Base-by-base conservation (phyloP, 2,113 vertebrate species). In the Cinclus cinclus region DNA sequence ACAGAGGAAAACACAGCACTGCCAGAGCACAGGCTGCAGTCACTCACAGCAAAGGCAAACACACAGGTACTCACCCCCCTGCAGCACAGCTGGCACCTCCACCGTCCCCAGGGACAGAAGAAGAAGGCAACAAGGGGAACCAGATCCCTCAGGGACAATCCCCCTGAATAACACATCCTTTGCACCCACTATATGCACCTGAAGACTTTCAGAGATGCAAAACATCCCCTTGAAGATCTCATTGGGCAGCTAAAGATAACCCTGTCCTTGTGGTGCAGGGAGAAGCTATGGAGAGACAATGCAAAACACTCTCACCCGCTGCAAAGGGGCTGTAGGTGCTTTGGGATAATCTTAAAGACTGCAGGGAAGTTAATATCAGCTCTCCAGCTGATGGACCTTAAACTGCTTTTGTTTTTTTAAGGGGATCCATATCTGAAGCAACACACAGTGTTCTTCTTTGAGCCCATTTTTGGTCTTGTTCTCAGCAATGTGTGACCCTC, bases 11-110 rank as follows among this genome's bases (percentile, higher is more conserved):
- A 30, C 16, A 14, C 30, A 49, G 25, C 24, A 53, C 13, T 6
- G 28, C 30, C 27, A 0, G 0, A 46, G 27, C 27, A 21, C 35
- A 52, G 53, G n/a, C 30, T 15, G 5, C 35, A 31, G 9, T 1
- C 39, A 2, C n/a, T 11, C 60, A 31, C 15, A 1, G 31, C 5
- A 3, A 1, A 81, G 17, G 10, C 23, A 49, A 52, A 28, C 3
- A 2, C 65, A 23, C 9, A 31, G 42, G 14, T 4, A 22, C 64
- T n/a, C 37, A 70, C 6, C 18, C 11, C 18, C 22, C 53, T 28
- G 69, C 39, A 89, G 56, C n/a, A 15, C 56, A 12, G 31, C 71
- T 12, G 3, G n/a, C 19, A 77, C 30, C n/a, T 50, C 1, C 0
- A 3, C 23, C 7, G 2, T 37, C 24, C 52, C 62, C 65, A 47